A percentile compares a stretch with the other conserved stretches of the same genome.
phyloP scores from a whole-genome alignment of 2,113 vertebrate species.

The Anhinga anhinga region DNA sequence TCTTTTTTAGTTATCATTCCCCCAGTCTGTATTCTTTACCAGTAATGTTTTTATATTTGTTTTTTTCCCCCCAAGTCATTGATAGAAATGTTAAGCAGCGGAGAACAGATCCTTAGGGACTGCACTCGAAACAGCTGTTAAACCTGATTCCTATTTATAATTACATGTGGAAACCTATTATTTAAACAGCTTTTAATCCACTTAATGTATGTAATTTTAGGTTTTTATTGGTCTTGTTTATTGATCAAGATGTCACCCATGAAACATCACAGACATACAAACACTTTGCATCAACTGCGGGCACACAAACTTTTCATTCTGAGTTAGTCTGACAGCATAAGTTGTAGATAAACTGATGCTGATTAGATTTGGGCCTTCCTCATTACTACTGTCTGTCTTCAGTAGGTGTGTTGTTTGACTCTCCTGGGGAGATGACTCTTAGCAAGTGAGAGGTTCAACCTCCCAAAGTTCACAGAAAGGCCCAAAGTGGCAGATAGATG shows the following conservation, averaged over 20 bases:
- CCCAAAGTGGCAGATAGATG: neutral
- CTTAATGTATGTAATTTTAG: neutral
- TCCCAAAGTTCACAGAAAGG: neutral
- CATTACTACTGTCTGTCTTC: neutral
- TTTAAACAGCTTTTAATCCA: neutral
- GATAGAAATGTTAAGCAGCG: neutral
- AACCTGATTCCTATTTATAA: neutral
- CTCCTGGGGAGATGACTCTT: neutral
- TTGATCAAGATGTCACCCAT: neutral
- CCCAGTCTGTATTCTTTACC: neutral
- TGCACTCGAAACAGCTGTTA: neutral
- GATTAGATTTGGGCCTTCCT: neutral
- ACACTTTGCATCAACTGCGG: neutral
- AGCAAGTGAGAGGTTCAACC: neutral
- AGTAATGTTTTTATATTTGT: neutral
- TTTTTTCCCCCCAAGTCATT: neutral
- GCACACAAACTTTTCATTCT: neutral
- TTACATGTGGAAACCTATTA: neutral
- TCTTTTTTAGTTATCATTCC: neutral
- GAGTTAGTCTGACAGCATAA: neutral
- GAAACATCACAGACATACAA: neutral
- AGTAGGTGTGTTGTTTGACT: neutral
- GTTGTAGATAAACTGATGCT: neutral
- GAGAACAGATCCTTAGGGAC: neutral
- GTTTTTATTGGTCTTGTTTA: neutral